A percentile compares a stretch with the other conserved stretches of the same genome.
These are phyloP conservation scores for Formica exsecta DNA, from an alignment of 1,140 invertebrate species.

Conservation along the genomic window DNA sequence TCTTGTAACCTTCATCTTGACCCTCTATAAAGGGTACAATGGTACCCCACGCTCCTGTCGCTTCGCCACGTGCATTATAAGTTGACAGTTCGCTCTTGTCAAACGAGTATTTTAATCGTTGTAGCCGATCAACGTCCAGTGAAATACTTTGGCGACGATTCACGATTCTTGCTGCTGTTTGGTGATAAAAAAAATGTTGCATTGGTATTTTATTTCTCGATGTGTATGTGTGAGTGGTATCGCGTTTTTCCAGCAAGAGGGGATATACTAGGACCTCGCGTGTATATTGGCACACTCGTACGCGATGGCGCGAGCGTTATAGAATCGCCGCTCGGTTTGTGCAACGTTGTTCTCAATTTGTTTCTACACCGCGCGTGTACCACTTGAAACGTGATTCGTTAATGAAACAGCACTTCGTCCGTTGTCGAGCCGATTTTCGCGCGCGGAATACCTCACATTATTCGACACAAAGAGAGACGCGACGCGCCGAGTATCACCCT, in stretches of 20 bases:
- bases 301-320: neutral
- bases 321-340: conserved; percentile 1
- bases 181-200: conserved; percentile 13
- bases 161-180: neutral
- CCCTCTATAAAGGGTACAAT: conserved; percentile 10
- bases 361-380: conserved; percentile 32
- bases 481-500: neutral
- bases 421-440: conserved; percentile 64
- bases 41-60: neutral
- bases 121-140: neutral
- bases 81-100: neutral
- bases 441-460: conserved; percentile 47
- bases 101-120: neutral
- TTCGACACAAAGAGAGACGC: conserved; percentile 33
- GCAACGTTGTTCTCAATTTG: conserved; percentile 59
- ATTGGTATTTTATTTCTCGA: neutral
- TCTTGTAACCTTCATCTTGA: conserved; percentile 70
- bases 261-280: neutral
- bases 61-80: neutral
- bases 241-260: conserved; percentile 13
- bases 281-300: conserved; percentile 19
- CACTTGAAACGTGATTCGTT: conserved; percentile 72
- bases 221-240: neutral
- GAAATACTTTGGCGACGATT: conserved; percentile 12
- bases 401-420: conserved; percentile 69